Conservation (phyloP, 64 coral and sea anemone genomes). For the Porites australiensis region DNA sequence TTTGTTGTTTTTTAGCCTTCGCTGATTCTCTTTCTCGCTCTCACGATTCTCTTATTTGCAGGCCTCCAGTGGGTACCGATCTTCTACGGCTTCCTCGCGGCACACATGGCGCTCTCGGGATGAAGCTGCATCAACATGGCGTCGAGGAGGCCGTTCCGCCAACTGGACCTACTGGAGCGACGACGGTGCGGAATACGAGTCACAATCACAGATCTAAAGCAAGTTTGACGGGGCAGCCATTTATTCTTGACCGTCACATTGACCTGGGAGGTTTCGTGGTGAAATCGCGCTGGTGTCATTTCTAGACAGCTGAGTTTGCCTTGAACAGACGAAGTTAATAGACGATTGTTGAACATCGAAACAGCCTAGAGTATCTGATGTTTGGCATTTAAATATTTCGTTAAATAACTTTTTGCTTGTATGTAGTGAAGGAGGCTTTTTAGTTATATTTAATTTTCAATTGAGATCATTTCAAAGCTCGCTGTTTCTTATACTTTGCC, state of each 20-base stretch:
- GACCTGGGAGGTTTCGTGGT: no score
- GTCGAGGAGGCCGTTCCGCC: constrained; percentile 33
- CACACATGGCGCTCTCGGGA: constrained; percentile 76
- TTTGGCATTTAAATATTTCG: neutral
- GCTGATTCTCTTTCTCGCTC: neutral
- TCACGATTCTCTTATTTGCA: constrained; percentile 38
- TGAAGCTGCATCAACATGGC: constrained; percentile 66
- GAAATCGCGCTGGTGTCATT: neutral
- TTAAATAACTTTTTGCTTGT: neutral
- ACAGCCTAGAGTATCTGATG: neutral
- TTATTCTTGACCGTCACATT: neutral
- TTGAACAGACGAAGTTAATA: no score
- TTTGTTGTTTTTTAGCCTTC: neutral
- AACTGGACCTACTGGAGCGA: constrained; percentile 87
- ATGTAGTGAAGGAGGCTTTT: neutral
- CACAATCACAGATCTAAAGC: constrained; percentile 64
- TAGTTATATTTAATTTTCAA: constrained; percentile 20
- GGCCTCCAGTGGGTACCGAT: constrained; percentile 91
- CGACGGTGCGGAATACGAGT: constrained; percentile 81
- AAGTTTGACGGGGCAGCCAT: neutral
- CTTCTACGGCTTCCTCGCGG: constrained; percentile 69
- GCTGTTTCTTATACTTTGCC: neutral
- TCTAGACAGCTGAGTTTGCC: neutral
- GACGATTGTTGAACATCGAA: neutral
- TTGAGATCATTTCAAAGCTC: neutral